Percentiles rank a stretch among this genome's conserved stretches.
Evolutionary conservation across 2,888 invertebrate species (phyloP).

Genomic region (Nomada lathburiana): DNA sequence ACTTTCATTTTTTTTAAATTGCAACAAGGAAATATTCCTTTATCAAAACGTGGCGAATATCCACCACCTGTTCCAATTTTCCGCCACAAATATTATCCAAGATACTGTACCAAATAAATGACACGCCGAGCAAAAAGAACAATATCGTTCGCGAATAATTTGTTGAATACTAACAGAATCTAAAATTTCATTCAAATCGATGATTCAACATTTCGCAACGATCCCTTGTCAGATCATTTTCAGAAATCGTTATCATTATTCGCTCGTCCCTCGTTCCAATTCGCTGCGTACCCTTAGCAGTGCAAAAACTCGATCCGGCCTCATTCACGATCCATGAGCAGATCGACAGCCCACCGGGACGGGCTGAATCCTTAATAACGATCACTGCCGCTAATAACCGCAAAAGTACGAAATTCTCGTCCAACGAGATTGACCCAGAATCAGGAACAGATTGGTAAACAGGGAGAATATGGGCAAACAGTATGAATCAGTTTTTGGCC

Average conservation of each 20-base stretch:
- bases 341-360: slow-evolving; percentile 38
- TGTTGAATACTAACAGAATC: not conserved
- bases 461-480: slow-evolving; percentile 52
- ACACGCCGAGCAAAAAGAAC: not conserved
- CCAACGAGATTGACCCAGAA: slow-evolving; percentile 58
- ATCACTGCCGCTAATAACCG: slow-evolving; percentile 56
- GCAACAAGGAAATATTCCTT: too few species aligned
- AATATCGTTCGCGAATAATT: not conserved
- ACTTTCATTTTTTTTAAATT: too few species aligned
- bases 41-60: too few species aligned
- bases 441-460: slow-evolving; percentile 61
- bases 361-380: slow-evolving; percentile 57
- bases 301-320: slow-evolving; percentile 28
- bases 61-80: too few species aligned
- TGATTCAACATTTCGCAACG: too few species aligned
- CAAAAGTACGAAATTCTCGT: slow-evolving; percentile 61
- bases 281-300: slow-evolving; percentile 11
- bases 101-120: too few species aligned
- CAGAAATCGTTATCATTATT: slow-evolving; percentile 24
- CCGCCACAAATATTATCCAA: too few species aligned
- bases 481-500: slow-evolving; percentile 62
- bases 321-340: slow-evolving; percentile 45
- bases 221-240: not conserved
- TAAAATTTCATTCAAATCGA: not conserved
- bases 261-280: slow-evolving; percentile 27